A percentile compares a stretch with the other conserved stretches of the same genome.
phyloP scores from a whole-genome alignment of 92 coral and sea anemone species.

The Porites divaricata region DNA sequence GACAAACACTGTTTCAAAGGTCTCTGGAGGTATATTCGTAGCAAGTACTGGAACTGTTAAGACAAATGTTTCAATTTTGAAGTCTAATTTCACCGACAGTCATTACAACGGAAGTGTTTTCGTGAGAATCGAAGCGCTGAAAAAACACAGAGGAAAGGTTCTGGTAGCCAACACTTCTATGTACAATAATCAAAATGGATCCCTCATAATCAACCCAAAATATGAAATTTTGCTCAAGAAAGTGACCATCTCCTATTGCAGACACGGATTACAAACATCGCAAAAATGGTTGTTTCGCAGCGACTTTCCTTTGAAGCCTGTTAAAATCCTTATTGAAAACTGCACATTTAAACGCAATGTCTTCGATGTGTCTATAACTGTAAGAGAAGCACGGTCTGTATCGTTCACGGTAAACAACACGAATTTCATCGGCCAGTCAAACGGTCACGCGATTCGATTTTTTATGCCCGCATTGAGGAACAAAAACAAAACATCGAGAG shows the following conservation, averaged over 20 bases:
- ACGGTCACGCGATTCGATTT: constrained; percentile 20
- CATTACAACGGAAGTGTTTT: constrained; percentile 11
- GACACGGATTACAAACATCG: constrained; percentile 13
- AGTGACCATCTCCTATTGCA: constrained; percentile 16
- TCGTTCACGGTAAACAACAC: constrained; percentile 8
- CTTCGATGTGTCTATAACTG: constrained; percentile 1
- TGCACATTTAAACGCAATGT: constrained; percentile 20
- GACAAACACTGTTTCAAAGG: neutral
- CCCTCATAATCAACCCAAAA: constrained; percentile 20
- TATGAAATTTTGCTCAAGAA: constrained; percentile 8
- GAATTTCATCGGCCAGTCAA: constrained; percentile 5
- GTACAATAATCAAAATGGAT: constrained; percentile 4
- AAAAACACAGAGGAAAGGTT: constrained; percentile 12
- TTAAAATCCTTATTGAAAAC: constrained; percentile 16
- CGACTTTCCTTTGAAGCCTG: neutral
- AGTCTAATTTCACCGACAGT: constrained; percentile 12
- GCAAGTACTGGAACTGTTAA: neutral
- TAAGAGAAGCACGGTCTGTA: constrained; percentile 10
- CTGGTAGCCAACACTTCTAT: constrained; percentile 9
- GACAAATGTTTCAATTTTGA: constrained; percentile 8
- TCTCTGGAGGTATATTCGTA: constrained; percentile 7
- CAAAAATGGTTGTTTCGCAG: neutral
- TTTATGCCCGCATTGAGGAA: neutral
- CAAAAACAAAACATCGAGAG: neutral
- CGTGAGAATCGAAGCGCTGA: constrained; percentile 3